Percentiles rank a stretch among this genome's conserved stretches.
phyloP scores from a whole-genome alignment of 1,140 invertebrate genomes.

The Aporrectodea caliginosa region DNA sequence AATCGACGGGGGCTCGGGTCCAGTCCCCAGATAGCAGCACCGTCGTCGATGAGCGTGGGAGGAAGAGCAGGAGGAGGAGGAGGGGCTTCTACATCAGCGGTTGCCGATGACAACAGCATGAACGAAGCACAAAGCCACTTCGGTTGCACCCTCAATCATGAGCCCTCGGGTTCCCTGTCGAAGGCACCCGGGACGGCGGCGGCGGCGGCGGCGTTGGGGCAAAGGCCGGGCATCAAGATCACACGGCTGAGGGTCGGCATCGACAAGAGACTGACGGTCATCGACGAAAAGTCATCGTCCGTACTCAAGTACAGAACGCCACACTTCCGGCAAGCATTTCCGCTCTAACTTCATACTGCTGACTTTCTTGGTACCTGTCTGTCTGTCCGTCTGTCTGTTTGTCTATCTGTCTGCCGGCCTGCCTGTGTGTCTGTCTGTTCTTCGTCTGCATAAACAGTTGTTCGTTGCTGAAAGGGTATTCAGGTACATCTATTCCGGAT shows the following conservation, averaged over 20 bases:
- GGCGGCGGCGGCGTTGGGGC: background rate
- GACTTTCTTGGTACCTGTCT: no score
- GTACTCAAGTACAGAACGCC: slow-evolving; percentile 39
- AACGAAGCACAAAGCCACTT: background rate
- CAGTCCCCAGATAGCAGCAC: background rate
- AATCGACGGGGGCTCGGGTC: background rate
- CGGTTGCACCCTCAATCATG: background rate
- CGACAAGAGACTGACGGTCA: slow-evolving; percentile 36
- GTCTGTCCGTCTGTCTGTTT: no score
- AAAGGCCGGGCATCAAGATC: slow-evolving; percentile 26
- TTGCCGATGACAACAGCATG: background rate
- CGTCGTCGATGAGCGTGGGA: background rate
- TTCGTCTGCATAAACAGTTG: no score
- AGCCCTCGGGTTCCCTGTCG: background rate
- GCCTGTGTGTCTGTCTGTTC: no score
- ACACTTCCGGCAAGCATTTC: slow-evolving; percentile 36
- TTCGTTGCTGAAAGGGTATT: no score
- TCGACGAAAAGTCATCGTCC: slow-evolving; percentile 36
- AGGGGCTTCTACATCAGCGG: no score
- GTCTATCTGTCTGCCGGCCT: no score
- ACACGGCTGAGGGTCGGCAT: slow-evolving; percentile 33
- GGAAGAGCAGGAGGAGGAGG: background rate
- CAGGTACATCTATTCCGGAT: no score
- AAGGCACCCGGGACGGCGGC: background rate
- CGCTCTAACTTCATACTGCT: no score